Evolutionary conservation across 2,797 vertebrate species (phyloP), one percentile per base, ranked within the genome.

Genomic region (Remorina albescens): DNA sequence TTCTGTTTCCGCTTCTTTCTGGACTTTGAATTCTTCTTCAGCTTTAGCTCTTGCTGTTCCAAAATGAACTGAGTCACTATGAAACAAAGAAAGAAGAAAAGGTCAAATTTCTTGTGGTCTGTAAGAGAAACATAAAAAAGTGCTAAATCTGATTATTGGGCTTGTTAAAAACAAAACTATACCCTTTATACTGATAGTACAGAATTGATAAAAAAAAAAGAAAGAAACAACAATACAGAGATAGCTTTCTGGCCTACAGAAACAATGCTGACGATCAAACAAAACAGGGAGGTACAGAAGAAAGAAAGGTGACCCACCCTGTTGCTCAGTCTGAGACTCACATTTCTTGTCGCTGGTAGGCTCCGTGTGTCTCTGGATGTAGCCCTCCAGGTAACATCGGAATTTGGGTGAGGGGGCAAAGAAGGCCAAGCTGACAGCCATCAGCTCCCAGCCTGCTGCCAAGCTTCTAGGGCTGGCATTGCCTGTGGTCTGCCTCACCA

Each of bases 341-440:
- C 96, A 93, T 92, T 95, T 96, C 82, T 95, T 95, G 92, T 97
- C 95, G 73, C 89, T 95, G 88, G 79, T 80, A 32, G 93, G 93
- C 63, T 97, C 96, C 25, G 96, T 95, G 91, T 97, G 97, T 75
- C 95, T 94, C 91, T 97, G 96, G 88, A 98, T 98, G 89, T 98
- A 97, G 39, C 97, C 97, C 87, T 98, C 96, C 88, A 98, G 90
- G 67, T 97, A 97, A 54, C 96, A 96, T 82, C 96, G 96, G 87
- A 97, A 98, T 79, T 97, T 97, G 65, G 97, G 96, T 0, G 97
- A 98, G 2, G 97, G 97, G 2, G 97, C 95, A 28, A 98, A 98
- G 91, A 97, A 97, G 67, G 96, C 96, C 91, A 98, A 82, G 55
- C 96, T 96, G 81, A 98, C 96, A 1, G 96, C 96, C 95, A 97